These are phyloP conservation scores for Pangasius krempfi DNA, from an alignment of 2,797 vertebrate species.

Conservation along the genomic window DNA sequence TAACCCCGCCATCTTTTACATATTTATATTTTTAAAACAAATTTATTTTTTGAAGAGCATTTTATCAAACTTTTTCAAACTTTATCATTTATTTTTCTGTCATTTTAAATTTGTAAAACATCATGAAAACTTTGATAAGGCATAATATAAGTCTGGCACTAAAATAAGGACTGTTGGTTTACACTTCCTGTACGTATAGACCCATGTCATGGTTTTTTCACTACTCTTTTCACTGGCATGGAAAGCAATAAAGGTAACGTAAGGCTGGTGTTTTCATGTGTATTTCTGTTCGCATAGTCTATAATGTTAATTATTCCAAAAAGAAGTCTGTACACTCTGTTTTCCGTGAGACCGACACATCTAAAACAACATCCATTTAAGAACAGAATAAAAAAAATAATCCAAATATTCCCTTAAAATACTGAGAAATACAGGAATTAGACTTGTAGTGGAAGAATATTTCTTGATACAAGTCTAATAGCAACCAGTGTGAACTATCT, in stretches of 20 bases:
- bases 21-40: slow-evolving; percentile 33
- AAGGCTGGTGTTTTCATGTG: slow-evolving; percentile 17
- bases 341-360: neutral
- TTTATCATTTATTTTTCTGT: neutral
- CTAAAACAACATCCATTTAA: neutral
- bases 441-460: neutral
- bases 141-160: slow-evolving; percentile 49
- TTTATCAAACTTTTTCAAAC: neutral
- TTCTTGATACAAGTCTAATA: slow-evolving; percentile 7
- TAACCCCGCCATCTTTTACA: neutral
- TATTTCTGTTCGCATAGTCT: neutral
- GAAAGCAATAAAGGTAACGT: slow-evolving; percentile 30
- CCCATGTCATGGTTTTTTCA: neutral
- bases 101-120: neutral
- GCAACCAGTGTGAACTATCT: slow-evolving; percentile 2
- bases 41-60: slow-evolving; percentile 43
- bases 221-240: slow-evolving; percentile 20
- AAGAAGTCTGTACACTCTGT: neutral
- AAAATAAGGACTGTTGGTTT: slow-evolving; percentile 12
- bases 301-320: neutral
- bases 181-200: slow-evolving; percentile 24
- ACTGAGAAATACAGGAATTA: slow-evolving; percentile 12
- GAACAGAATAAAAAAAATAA: neutral
- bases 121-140: neutral
- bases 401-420: slow-evolving; percentile 11